Evolutionary conservation across 35 echinoderm and acorn worm species (phyloP), one percentile per base, ranked within the genome.

Genomic region (Chiridota heheva): DNA sequence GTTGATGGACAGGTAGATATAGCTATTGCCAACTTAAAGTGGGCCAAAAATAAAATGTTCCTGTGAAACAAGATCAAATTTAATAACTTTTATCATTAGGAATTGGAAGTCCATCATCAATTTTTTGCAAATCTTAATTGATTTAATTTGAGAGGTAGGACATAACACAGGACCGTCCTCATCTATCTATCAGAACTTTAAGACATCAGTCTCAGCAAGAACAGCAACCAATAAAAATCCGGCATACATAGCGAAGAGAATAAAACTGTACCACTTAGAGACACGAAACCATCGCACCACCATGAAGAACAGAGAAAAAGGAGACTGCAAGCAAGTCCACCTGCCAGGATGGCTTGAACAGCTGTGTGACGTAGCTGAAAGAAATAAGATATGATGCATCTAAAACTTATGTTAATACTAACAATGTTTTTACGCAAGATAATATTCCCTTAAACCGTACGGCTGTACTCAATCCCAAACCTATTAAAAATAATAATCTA

Each of bases 221-320:
- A 87, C 2, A 5, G 84, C 84, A 15, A 77, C 46, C 1, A 55
- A 13, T 20, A 87, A 63, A 60, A 87, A 87, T 1, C 56, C 17
- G 20, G 47, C 44, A 39, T 87, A 87, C 25, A 87, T 61, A 32
- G 37, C 43, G 28, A 87, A 31, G 15, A 87, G 84, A 2, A 68
- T 51, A 43, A 69, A 20, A 78, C 84, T 66, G 59, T 87, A 87
- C 1, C 46, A 44, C 26, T 55, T 69, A 26, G 62, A 48, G 7
- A 81, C 69, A 6, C 77, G 73, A 70, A 98, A 98, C 42, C 64
- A 64, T 15, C 61, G 76, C 18, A 80, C 15, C 34, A 98, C 22
- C 89, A 91, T 91, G 63, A 91, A 77, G 72, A 98, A 66, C 28
- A 98, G 44, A 1, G 95, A 98, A 1, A 85, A 0, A 91, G 37